Evolutionary conservation across 2,888 invertebrate genomes (phyloP).

Genomic region (Cosmia trapezina): DNA sequence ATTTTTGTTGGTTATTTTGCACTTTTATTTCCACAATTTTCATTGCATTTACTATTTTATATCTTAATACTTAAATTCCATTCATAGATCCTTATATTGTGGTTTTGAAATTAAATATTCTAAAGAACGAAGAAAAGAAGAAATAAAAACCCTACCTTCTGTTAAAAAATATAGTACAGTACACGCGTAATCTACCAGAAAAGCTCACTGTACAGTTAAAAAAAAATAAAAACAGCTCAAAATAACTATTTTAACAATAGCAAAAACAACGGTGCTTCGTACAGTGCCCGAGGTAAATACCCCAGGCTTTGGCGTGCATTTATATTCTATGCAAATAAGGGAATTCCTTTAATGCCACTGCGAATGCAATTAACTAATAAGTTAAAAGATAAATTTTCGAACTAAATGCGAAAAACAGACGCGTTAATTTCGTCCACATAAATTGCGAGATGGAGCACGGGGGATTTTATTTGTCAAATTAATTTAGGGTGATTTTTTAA

Average conservation of each 20-base stretch:
- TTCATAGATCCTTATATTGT: background rate
- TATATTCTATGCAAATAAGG: slow-evolving; percentile 60
- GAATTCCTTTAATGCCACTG: slow-evolving; percentile 53
- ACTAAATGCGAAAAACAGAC: slow-evolving; percentile 33
- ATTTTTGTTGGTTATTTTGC: background rate
- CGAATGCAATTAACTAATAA: slow-evolving; percentile 63
- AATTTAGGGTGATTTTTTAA: slow-evolving; percentile 4
- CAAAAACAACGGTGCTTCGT: slow-evolving; percentile 15
- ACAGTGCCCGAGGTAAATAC: slow-evolving; percentile 32
- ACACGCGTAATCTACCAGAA: background rate
- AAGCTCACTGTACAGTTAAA: background rate
- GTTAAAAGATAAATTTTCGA: slow-evolving; percentile 45
- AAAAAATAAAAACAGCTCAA: background rate
- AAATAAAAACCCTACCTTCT: background rate
- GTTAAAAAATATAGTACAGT: background rate
- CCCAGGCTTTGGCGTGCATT: slow-evolving; percentile 41
- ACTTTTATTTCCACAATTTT: background rate
- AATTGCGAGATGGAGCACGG: slow-evolving; percentile 18
- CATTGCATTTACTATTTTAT: background rate
- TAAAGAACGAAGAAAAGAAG: background rate
- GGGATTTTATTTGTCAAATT: slow-evolving; percentile 25
- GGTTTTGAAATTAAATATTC: background rate
- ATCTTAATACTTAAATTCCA: background rate
- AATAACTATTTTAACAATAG: slow-evolving; percentile 5
- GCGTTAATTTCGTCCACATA: slow-evolving; percentile 34